phyloP scores from a whole-genome alignment of 2,797 vertebrate genomes.

The Bradypodion ventrale region DNA sequence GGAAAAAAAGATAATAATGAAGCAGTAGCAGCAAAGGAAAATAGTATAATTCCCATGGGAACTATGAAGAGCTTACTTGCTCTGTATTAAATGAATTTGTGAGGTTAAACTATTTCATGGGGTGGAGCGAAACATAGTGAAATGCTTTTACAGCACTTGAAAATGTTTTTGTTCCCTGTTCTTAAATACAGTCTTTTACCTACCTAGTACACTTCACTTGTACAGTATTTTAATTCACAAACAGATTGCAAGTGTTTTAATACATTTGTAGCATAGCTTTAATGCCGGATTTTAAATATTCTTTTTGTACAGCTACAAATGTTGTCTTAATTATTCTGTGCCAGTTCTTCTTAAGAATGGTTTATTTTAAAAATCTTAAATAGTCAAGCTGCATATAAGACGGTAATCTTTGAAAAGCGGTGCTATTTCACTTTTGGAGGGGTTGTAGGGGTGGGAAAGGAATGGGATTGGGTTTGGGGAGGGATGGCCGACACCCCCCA shows the following conservation, averaged over 20 bases:
- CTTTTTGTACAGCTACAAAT: not conserved
- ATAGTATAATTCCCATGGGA: not conserved
- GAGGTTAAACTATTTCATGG: not conserved
- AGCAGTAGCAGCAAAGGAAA: not conserved
- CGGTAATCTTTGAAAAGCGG: not conserved
- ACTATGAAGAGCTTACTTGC: not conserved
- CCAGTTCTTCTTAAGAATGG: not conserved
- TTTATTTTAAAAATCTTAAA: not conserved
- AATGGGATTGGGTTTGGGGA: too few relatives aligned
- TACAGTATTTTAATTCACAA: not conserved
- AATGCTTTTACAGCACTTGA: not conserved
- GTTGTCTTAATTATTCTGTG: not conserved
- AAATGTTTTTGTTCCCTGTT: not conserved
- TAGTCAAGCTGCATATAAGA: too few relatives aligned
- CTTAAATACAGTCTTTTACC: not conserved
- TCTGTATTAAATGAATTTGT: not conserved
- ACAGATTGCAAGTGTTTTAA: not conserved
- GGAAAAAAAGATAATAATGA: too few relatives aligned
- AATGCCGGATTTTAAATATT: not conserved
- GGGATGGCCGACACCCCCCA: too few relatives aligned
- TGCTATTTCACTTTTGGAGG: not conserved
- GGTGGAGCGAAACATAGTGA: constrained; percentile 12
- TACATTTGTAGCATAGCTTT: not conserved
- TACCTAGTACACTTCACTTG: not conserved
- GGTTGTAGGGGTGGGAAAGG: too few relatives aligned